Conservation (phyloP, 2,888 invertebrate genomes). For the Cephus nigrinus region DNA sequence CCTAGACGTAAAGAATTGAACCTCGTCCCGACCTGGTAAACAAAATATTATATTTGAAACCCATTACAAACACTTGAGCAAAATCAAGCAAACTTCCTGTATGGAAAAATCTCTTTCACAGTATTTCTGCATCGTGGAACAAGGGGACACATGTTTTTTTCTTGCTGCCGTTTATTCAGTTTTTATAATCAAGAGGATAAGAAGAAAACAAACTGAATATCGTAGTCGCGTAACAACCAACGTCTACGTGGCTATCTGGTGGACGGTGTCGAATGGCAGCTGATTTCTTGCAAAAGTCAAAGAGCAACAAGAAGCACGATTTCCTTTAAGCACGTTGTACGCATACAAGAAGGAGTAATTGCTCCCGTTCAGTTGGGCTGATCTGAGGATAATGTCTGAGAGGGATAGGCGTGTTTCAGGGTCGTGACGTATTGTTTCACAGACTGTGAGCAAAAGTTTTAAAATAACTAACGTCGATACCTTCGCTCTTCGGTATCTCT, state of each 20-base stretch:
- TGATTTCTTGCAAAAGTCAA: background rate
- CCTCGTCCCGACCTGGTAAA: background rate
- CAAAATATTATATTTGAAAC: background rate
- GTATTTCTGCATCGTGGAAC: background rate
- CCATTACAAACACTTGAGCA: background rate
- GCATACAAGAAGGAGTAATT: background rate
- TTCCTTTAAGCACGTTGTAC: background rate
- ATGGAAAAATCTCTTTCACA: background rate
- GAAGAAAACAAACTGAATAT: background rate
- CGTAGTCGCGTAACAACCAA: background rate
- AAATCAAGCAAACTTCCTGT: background rate
- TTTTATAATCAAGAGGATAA: background rate
- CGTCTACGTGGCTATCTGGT: background rate
- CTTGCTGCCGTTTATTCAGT: background rate
- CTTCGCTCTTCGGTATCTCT: background rate
- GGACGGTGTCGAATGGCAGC: background rate
- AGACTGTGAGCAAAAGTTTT: background rate
- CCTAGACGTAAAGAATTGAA: background rate
- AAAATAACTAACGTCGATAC: background rate
- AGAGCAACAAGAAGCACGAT: background rate
- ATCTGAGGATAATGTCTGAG: background rate
- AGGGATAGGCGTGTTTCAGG: slow-evolving; percentile 5
- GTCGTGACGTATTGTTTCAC: background rate
- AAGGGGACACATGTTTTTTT: background rate
- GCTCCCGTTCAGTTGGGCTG: background rate